Percentiles rank a stretch among this genome's conserved stretches.
Conservation (phyloP, 2,888 invertebrate genomes). For the Hedya salicella region DNA sequence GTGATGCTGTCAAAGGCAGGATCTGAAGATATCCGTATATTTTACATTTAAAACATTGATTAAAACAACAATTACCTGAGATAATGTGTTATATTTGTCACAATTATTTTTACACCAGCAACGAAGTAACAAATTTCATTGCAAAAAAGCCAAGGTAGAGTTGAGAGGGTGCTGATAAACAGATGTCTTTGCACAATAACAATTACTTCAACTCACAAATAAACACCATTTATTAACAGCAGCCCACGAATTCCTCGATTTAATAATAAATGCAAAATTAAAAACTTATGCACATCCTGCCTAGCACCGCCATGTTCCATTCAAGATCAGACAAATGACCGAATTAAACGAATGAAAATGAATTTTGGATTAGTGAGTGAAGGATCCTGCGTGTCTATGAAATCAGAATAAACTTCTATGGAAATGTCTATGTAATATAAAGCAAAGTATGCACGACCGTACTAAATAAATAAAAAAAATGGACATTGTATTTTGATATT, state of each 20-base stretch:
- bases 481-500: too few relatives aligned
- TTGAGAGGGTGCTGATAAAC: constrained; percentile 51
- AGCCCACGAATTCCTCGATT: constrained; percentile 62
- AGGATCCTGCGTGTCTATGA: constrained; percentile 47
- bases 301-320: constrained; percentile 83
- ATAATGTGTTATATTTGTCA: constrained; percentile 77
- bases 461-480: background rate
- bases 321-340: constrained; percentile 51
- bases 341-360: constrained; percentile 57
- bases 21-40: constrained; percentile 26
- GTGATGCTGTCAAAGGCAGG: constrained; percentile 44
- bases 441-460: background rate
- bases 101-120: constrained; percentile 84
- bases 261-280: constrained; percentile 72
- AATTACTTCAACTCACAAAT: constrained; percentile 53
- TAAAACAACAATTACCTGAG: constrained; percentile 76
- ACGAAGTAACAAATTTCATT: constrained; percentile 82
- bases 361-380: constrained; percentile 51
- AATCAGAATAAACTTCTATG: constrained; percentile 38
- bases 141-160: constrained; percentile 66
- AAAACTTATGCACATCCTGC: constrained; percentile 81
- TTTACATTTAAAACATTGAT: constrained; percentile 46
- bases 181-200: constrained; percentile 55
- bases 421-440: constrained; percentile 14
- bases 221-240: constrained; percentile 54